These are phyloP conservation scores for Ia io DNA, from an alignment of 2,113 vertebrate genomes.

Conservation along the genomic window DNA sequence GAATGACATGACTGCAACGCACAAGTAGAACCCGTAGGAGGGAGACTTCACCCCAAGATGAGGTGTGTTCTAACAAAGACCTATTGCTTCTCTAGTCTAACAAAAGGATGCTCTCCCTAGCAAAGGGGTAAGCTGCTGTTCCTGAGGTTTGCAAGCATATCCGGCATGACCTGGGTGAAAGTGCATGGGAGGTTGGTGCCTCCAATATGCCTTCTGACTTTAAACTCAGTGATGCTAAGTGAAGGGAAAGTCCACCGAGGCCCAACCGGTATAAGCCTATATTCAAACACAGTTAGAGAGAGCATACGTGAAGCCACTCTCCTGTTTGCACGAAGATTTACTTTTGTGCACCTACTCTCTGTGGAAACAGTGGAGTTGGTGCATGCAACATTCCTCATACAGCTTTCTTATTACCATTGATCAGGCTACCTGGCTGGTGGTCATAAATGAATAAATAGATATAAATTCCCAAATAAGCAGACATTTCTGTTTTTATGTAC, in stretches of 20 bases:
- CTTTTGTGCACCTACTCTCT: conserved; percentile 13
- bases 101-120: not conserved
- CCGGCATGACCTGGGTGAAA: not conserved
- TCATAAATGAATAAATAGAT: conserved; percentile 54
- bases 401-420: conserved; percentile 43
- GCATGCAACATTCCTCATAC: not conserved
- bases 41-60: not conserved
- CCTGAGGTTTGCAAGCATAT: not conserved
- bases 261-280: not conserved
- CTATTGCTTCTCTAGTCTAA: not conserved
- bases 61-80: not conserved
- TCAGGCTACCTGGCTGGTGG: conserved; percentile 29
- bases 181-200: not conserved
- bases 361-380: not conserved
- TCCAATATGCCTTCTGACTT: not conserved
- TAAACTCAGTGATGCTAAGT: not conserved
- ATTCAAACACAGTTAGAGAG: not conserved
- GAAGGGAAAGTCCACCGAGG: not conserved
- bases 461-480: conserved; percentile 41
- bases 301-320: not conserved
- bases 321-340: conserved; percentile 16
- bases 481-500: not conserved
- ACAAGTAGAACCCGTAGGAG: not conserved
- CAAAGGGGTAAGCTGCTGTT: not conserved
- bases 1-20: not conserved